Evolutionary conservation across 37 sponge, comb jelly and placozoan species (phyloP).

Genomic region (Cliona cf. orientalis): DNA sequence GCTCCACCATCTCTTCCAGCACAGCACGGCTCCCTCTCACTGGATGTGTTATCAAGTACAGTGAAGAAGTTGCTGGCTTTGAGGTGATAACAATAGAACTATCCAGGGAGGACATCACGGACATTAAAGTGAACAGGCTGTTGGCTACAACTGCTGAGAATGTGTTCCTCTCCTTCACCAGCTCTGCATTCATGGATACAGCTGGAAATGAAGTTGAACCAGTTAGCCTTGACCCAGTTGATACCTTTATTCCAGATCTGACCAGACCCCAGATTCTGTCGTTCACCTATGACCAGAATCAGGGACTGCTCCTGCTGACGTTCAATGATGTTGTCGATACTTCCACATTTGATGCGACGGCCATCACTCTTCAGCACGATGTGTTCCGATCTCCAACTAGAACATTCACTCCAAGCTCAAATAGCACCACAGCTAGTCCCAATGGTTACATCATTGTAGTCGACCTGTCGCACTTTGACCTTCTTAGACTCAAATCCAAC

Average conservation of each 20-base stretch:
- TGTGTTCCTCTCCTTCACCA: constrained; percentile 69
- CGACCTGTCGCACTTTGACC: constrained; percentile 79
- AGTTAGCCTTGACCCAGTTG: neutral
- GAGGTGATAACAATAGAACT: constrained; percentile 65
- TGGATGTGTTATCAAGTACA: constrained; percentile 58
- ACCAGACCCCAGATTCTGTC: constrained; percentile 74
- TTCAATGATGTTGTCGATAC: constrained; percentile 89
- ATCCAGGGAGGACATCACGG: constrained; percentile 42
- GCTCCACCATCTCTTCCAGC: neutral
- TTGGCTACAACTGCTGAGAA: constrained; percentile 59
- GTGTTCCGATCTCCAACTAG: constrained; percentile 31
- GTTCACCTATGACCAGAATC: constrained; percentile 76
- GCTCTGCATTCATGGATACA: constrained; percentile 63
- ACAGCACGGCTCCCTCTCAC: constrained; percentile 47
- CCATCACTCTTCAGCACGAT: constrained; percentile 85
- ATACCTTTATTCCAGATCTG: constrained; percentile 65
- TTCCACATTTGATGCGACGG: constrained; percentile 68
- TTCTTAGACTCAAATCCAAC: constrained; percentile 80
- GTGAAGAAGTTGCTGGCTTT: constrained; percentile 30
- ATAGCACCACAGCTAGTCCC: constrained; percentile 73
- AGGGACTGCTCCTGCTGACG: constrained; percentile 73
- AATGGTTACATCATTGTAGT: constrained; percentile 83
- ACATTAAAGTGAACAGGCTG: constrained; percentile 59
- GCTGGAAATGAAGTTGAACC: constrained; percentile 38
- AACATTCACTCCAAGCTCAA: constrained; percentile 58